These are phyloP conservation scores for Trichonephila inaurata DNA, from an alignment of 1,140 invertebrate species.

Conservation along the genomic window DNA sequence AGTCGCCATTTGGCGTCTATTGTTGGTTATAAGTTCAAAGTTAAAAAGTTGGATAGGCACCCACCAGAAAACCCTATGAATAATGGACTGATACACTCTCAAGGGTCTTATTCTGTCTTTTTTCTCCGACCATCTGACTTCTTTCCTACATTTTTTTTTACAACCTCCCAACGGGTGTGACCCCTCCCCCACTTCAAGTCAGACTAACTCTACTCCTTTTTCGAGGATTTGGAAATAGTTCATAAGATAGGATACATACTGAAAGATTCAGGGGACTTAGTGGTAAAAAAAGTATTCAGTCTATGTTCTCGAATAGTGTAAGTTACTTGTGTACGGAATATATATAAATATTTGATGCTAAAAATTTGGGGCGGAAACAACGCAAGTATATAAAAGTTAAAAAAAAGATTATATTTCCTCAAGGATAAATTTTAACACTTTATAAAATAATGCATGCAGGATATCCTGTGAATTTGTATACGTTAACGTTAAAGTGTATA, in stretches of 20 bases:
- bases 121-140: background rate
- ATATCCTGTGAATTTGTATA: no score
- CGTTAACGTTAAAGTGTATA: no score
- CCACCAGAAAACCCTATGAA: slow-evolving; percentile 45
- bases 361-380: no score
- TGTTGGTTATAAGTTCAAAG: background rate
- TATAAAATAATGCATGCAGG: no score
- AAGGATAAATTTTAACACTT: no score
- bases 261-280: no score
- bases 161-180: background rate
- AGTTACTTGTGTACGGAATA: no score
- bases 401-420: no score
- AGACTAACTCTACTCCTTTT: background rate
- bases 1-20: background rate
- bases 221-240: background rate
- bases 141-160: background rate
- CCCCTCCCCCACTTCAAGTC: background rate
- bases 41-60: slow-evolving; percentile 66
- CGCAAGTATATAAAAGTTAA: no score
- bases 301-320: no score
- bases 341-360: no score
- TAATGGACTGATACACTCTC: slow-evolving; percentile 20
- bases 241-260: background rate
- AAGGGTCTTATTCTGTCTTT: slow-evolving; percentile 35
- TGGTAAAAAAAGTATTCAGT: no score